Base-by-base conservation (phyloP, 53 echinoderm and acorn worm species). In the Actinopyga echinites region DNA sequence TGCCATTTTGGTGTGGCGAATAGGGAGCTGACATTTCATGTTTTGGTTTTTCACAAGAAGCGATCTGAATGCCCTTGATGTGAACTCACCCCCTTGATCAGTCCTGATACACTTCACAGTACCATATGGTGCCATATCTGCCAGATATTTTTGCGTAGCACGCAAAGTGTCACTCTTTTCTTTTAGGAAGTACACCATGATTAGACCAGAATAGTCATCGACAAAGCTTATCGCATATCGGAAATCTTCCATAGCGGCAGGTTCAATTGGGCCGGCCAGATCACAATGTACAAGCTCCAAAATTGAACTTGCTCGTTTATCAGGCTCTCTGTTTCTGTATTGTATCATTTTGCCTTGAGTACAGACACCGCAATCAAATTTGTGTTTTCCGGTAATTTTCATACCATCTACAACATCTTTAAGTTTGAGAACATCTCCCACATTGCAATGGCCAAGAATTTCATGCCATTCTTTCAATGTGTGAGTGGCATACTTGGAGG, bases 1-100 rank as follows among this genome's bases (percentile, higher is more conserved):
- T 87, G 20, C 87, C 87, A 55, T 87, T 87, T 58, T 87, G 87
- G 42, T 87, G 82, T 8, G 87, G 87, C 25, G 87, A 87, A 28
- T 82, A 69, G 5, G 87, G 87, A 8, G 87, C 56, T 2, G 87
- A 87, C 71, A 71, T 61, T 30, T 61, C 62, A 61, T 61, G 62
- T 61, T 61, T 61, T 8, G 17, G 17, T 61, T 61, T 21, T 61
- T 17, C 11, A 61, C 62, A 3, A 84, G 71, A 8, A 84, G 56
- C 7, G 52, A 74, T 38, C 52, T 8, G 54, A 69, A 84, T 26
- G 74, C 84, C n/a, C 28, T 23, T 9, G 45, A 25, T 7, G 56
- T 84, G 52, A 74, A 84, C 52, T 84, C 68, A 22, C 34, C 30
- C 8, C 84, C 84, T 19, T 84, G 69, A 55, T 84, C 84, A 21